Evolutionary conservation across 2,888 invertebrate species (phyloP).

Genomic region (Aphelenchoides bicaudatus): DNA sequence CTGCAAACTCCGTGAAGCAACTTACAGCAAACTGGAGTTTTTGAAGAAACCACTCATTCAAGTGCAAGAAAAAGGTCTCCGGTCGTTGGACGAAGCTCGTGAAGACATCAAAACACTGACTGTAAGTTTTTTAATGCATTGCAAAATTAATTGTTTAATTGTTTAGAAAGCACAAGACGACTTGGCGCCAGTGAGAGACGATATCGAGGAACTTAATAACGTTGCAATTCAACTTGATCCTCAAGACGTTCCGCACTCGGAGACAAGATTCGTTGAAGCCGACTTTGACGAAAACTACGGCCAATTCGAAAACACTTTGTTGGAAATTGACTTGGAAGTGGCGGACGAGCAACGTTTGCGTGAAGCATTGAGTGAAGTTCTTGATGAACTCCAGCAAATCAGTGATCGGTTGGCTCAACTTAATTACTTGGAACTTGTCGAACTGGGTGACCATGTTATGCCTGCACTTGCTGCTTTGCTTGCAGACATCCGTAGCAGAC

Average conservation of each 20-base stretch:
- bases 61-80: not conserved
- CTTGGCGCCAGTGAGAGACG: slow-evolving; percentile 15
- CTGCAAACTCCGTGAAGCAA: slow-evolving; percentile 14
- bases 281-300: slow-evolving; percentile 41
- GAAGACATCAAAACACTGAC: slow-evolving; percentile 1
- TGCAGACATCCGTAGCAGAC: slow-evolving; percentile 7
- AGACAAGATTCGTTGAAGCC: slow-evolving; percentile 45
- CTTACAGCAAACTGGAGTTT: not conserved
- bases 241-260: slow-evolving; percentile 42
- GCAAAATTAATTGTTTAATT: not conserved
- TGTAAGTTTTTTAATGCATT: not conserved
- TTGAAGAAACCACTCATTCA: not conserved
- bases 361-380: slow-evolving; percentile 24
- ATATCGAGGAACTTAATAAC: slow-evolving; percentile 21
- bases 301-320: slow-evolving; percentile 39
- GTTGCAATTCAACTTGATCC: slow-evolving; percentile 21
- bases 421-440: slow-evolving; percentile 23
- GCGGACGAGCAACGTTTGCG: slow-evolving; percentile 18
- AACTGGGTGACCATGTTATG: slow-evolving; percentile 33
- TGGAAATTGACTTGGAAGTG: slow-evolving; percentile 23
- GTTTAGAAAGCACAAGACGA: slow-evolving; percentile 16
- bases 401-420: slow-evolving; percentile 17
- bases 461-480: slow-evolving; percentile 24
- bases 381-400: slow-evolving; percentile 28
- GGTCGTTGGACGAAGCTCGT: not conserved